A percentile compares a stretch with the other conserved stretches of the same genome.
Evolutionary conservation across 2,888 invertebrate genomes (phyloP).

Genomic region (Temnothorax unifasciatus): DNA sequence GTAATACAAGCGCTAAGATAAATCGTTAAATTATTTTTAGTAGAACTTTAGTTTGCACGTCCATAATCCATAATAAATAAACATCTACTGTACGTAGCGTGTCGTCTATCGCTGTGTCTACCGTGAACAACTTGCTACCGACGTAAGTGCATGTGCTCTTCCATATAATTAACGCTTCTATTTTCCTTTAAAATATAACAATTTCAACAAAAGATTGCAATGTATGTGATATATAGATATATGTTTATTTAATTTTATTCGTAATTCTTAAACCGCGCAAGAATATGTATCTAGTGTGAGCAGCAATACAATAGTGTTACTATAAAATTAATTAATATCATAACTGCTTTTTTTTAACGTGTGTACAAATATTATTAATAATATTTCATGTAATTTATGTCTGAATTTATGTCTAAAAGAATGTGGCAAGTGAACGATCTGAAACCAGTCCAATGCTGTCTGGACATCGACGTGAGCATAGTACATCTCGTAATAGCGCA

Average conservation of each 20-base stretch:
- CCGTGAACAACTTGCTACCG: slow-evolving; percentile 80
- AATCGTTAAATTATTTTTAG: slow-evolving; percentile 36
- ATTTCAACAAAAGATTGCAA: background rate
- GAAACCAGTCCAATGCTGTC: slow-evolving; percentile 85
- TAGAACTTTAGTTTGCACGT: slow-evolving; percentile 52
- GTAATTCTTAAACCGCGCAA: slow-evolving; percentile 4
- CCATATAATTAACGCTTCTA: slow-evolving; percentile 58
- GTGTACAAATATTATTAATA: background rate
- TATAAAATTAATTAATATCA: slow-evolving; percentile 19
- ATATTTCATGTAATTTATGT: slow-evolving; percentile 40
- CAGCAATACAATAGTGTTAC: background rate
- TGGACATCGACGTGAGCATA: slow-evolving; percentile 73
- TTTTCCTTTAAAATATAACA: slow-evolving; percentile 37
- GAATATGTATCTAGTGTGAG: background rate
- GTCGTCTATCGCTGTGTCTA: slow-evolving; percentile 83
- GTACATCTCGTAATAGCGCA: slow-evolving; percentile 87
- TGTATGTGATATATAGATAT: background rate
- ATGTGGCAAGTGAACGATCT: slow-evolving; percentile 73
- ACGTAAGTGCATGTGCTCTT: slow-evolving; percentile 85
- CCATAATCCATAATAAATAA: slow-evolving; percentile 73
- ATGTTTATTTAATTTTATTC: slow-evolving; percentile 17
- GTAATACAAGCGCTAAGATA: background rate
- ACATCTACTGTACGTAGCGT: slow-evolving; percentile 82
- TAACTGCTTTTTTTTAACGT: background rate
- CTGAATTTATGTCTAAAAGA: slow-evolving; percentile 75